Evolutionary conservation across 1,140 invertebrate species (phyloP), one percentile per base, ranked within the genome.

Genomic region (Magallana gigas): DNA sequence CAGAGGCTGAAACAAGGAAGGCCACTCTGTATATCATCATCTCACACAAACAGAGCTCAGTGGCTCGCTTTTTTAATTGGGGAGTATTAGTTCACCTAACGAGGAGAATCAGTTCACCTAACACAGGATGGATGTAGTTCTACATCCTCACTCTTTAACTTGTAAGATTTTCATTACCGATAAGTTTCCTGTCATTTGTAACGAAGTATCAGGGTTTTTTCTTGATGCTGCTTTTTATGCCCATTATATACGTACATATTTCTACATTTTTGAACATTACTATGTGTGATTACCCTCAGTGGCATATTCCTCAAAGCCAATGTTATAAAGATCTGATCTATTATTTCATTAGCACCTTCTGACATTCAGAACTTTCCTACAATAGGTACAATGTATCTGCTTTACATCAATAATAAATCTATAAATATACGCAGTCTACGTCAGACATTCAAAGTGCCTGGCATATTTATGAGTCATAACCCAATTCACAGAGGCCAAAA

Each of bases 1-100:
- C 90, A 84, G 90, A 86, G 82, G 90, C 90, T 90, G 58, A 76
- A 92, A 89, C 68, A 76, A 81, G 9, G 29, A 29, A 88, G 36
- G 14, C 14, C 60, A 82, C n/a, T 57, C 18, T 8, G 62, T 64
- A 64, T 16, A 64, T 3, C 14, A 64, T 16, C 36, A 48, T 48
- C 36, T 48, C 36, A 48, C 36, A 48, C 36, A 48, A 48, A 48
- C 5, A 48, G 36, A 48, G 36, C 36, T 48, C 36, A 48, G 36
- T 5, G 36, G 36, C 36, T 48, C 36, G 5, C 36, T 48, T 48
- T 23, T 48, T 48, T 48, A 48, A 48, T 48, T 48, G 36, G 36
- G 36, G 36, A 48, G 36, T 48, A 48, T 48, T 48, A 48, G 36
- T 48, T 48, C 36, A 48, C 36, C 36, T 48, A 48, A 48, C 36